Percentiles rank a stretch among this genome's conserved stretches.
Evolutionary conservation across 2,888 invertebrate genomes (phyloP).

Genomic region (Girardia tigrina): DNA sequence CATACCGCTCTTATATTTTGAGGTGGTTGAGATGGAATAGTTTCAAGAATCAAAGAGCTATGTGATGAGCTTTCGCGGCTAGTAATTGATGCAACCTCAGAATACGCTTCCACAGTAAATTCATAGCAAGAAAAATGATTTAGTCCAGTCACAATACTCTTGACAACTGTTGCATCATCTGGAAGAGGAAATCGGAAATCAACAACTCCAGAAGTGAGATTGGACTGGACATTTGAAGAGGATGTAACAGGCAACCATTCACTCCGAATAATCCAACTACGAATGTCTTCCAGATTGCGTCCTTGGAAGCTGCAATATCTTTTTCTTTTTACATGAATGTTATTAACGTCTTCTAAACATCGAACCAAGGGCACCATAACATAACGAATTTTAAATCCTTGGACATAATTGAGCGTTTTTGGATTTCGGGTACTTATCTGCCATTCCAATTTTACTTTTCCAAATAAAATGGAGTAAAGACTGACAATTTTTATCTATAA

Average conservation of each 20-base stretch:
- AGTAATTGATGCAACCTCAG: not conserved
- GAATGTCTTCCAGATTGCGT: not conserved
- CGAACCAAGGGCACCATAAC: not conserved
- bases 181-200: not conserved
- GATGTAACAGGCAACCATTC: not conserved
- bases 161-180: not conserved
- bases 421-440: not conserved
- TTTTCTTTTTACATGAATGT: not conserved
- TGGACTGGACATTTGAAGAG: not conserved
- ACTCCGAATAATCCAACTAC: not conserved
- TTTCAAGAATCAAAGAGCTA: slow-evolving; percentile 25
- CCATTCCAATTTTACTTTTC: slow-evolving; percentile 13
- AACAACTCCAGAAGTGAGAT: not conserved
- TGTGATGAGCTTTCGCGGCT: slow-evolving; percentile 27
- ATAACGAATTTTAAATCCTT: not conserved
- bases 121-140: slow-evolving; percentile 28
- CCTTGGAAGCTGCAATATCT: slow-evolving; percentile 2
- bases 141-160: not conserved
- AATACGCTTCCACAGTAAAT: slow-evolving; percentile 31
- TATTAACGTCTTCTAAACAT: slow-evolving; percentile 1
- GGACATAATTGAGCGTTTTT: not conserved
- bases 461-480: not conserved
- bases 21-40: slow-evolving; percentile 24
- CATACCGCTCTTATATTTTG: not conserved
- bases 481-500: not conserved